Evolutionary conservation across 1,140 invertebrate species (phyloP).

Genomic region (Palaemon carinicauda): DNA sequence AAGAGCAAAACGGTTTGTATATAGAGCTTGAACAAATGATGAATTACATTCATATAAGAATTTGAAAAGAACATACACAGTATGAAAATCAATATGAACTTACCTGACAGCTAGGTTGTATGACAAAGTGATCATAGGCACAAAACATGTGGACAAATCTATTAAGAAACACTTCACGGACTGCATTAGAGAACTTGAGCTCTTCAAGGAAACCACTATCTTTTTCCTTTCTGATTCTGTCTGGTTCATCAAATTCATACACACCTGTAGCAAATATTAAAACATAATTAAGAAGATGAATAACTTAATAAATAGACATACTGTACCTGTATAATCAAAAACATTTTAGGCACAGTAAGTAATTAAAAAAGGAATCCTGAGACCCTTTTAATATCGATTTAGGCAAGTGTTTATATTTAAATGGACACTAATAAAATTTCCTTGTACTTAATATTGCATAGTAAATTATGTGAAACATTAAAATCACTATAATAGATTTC

Average conservation of each 20-base stretch:
- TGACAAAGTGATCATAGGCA: conserved; percentile 96
- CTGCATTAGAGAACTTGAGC: conserved; percentile 88
- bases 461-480: too few species aligned
- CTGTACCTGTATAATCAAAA: too few species aligned
- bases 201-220: conserved; percentile 72
- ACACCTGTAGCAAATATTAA: conserved; percentile 42
- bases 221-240: conserved; percentile 24
- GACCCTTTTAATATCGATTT: too few species aligned
- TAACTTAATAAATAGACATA: not conserved
- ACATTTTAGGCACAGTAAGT: too few species aligned
- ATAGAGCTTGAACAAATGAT: too few species aligned
- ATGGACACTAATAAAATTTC: too few species aligned
- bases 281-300: too few species aligned
- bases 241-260: conserved; percentile 32
- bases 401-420: too few species aligned
- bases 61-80: conserved; percentile 19
- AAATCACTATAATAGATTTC: too few species aligned
- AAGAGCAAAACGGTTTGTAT: too few species aligned
- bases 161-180: conserved; percentile 95
- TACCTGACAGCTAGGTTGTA: conserved; percentile 84
- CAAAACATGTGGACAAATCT: conserved; percentile 96
- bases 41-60: not conserved
- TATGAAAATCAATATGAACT: conserved; percentile 34
- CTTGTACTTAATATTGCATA: too few species aligned
- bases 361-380: too few species aligned